phyloP scores from a whole-genome alignment of 2,113 vertebrate species.

The Atrichornis clamosus region DNA sequence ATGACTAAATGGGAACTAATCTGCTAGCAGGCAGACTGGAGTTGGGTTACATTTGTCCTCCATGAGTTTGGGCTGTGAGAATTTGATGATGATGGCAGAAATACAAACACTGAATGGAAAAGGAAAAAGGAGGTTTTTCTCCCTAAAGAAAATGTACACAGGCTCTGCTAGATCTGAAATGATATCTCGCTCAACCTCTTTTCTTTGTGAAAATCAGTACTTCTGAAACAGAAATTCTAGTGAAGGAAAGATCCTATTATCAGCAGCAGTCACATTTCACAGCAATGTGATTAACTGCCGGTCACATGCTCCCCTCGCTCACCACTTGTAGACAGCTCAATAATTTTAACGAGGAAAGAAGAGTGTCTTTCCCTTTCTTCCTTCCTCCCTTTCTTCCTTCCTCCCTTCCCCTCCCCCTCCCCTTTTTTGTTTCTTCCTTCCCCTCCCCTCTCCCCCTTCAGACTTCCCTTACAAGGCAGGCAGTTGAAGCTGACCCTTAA shows the following conservation, averaged over 20 bases:
- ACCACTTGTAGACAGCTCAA: conserved; percentile 64
- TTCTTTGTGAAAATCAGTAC: conserved; percentile 62
- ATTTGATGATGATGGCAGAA: neutral
- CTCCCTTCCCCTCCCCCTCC: neutral
- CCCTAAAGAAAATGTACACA: conserved; percentile 30
- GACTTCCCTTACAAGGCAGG: conserved; percentile 25
- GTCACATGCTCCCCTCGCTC: conserved; percentile 39
- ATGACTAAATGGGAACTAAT: conserved; percentile 57
- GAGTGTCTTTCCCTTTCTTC: neutral
- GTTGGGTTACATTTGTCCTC: neutral
- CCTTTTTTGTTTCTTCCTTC: neutral
- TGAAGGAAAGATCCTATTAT: conserved; percentile 59
- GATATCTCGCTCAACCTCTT: conserved; percentile 54
- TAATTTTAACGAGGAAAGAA: conserved; percentile 65
- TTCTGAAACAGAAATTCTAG: conserved; percentile 59
- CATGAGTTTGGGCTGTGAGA: neutral
- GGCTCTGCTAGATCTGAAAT: conserved; percentile 54
- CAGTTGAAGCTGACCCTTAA: conserved; percentile 48
- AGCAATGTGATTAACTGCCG: conserved; percentile 65
- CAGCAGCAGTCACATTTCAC: conserved; percentile 68
- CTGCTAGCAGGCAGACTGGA: conserved; percentile 1
- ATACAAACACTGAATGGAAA: neutral
- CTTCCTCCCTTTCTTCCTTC: neutral
- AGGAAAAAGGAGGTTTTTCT: conserved; percentile 5
- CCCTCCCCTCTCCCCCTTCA: neutral